Evolutionary conservation across 2,113 vertebrate genomes (phyloP).

Genomic region (Dromiciops gliroides): DNA sequence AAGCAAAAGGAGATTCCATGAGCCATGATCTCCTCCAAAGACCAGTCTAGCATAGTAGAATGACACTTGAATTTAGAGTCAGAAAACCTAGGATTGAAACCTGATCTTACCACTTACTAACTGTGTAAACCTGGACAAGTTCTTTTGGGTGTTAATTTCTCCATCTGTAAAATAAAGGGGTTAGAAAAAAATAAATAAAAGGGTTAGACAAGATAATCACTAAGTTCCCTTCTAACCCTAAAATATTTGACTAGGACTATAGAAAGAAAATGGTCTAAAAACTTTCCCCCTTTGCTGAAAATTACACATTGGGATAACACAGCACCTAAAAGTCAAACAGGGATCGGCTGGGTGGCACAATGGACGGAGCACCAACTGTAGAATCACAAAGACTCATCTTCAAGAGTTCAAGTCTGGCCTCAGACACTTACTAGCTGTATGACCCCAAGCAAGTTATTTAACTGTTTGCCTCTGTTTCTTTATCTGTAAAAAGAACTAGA

Average conservation of each 20-base stretch:
- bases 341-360: background rate
- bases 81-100: background rate
- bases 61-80: background rate
- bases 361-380: background rate
- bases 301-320: background rate
- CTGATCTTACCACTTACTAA: background rate
- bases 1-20: background rate
- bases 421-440: background rate
- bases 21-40: background rate
- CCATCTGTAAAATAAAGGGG: background rate
- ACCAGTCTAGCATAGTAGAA: background rate
- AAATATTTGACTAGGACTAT: background rate
- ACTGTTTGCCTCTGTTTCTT: background rate
- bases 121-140: background rate
- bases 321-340: background rate
- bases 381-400: background rate
- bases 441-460: background rate
- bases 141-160: background rate
- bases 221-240: background rate
- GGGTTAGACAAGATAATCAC: background rate
- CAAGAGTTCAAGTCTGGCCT: background rate
- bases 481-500: too few species aligned
- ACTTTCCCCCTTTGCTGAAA: background rate
- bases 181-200: background rate
- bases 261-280: background rate